Evolutionary conservation across 2,888 invertebrate species (phyloP).

Genomic region (Acanthosepion lycidas): DNA sequence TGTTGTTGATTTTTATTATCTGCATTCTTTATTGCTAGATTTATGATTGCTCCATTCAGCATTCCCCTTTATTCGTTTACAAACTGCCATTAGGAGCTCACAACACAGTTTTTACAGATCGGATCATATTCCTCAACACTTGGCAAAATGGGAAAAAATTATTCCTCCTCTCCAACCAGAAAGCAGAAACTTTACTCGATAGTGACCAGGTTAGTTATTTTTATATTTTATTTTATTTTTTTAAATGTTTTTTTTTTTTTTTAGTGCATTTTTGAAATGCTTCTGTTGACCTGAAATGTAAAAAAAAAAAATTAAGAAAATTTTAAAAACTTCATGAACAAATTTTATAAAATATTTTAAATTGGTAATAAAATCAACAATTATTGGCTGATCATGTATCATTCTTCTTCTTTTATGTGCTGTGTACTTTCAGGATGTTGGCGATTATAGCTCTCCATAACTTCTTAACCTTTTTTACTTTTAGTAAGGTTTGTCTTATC

Average conservation of each 20-base stretch:
- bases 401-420: too few relatives aligned
- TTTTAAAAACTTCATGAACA: too few relatives aligned
- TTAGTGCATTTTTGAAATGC: background rate
- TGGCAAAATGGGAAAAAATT: constrained; percentile 71
- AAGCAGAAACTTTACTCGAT: constrained; percentile 77
- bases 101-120: constrained; percentile 81
- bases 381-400: too few relatives aligned
- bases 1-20: background rate
- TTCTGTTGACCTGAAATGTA: background rate
- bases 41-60: constrained; percentile 81
- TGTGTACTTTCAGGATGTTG: too few relatives aligned
- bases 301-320: too few relatives aligned
- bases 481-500: too few relatives aligned
- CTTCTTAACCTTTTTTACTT: too few relatives aligned
- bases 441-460: too few relatives aligned
- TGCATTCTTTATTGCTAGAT: constrained; percentile 76
- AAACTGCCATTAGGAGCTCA: constrained; percentile 81
- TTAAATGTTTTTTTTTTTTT: too few relatives aligned
- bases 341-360: too few relatives aligned
- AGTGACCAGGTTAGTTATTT: constrained; percentile 56
- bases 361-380: too few relatives aligned
- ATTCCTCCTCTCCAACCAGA: constrained; percentile 78
- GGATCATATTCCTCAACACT: constrained; percentile 80
- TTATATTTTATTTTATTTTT: background rate
- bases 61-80: constrained; percentile 82